These are phyloP conservation scores for Trypoxylus dichotomus DNA, from an alignment of 1,140 invertebrate species.

Conservation along the genomic window DNA sequence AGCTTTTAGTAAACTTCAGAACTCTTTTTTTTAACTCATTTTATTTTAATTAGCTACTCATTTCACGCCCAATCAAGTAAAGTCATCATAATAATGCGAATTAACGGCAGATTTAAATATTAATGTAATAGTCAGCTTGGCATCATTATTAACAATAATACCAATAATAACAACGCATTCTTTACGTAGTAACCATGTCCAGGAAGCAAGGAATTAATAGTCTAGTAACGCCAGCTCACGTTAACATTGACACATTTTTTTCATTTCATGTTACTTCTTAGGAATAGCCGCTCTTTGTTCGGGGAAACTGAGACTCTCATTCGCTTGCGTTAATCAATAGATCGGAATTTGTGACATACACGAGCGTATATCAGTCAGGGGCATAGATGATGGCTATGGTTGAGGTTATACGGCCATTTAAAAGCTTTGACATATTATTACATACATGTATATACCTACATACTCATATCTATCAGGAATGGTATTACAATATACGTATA, in stretches of 20 bases:
- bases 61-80: background rate
- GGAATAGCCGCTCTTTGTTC: background rate
- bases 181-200: background rate
- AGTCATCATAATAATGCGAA: background rate
- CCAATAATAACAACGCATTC: background rate
- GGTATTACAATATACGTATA: too few species aligned
- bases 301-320: background rate
- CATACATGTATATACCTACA: too few species aligned
- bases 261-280: background rate
- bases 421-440: background rate
- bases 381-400: background rate
- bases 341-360: slow-evolving; percentile 6
- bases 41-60: background rate
- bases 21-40: background rate
- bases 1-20: too few species aligned
- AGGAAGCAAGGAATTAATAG: background rate
- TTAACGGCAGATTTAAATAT: background rate
- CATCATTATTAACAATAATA: background rate
- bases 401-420: background rate
- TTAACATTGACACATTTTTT: slow-evolving; percentile 7
- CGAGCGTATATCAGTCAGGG: background rate
- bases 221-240: background rate
- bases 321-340: background rate
- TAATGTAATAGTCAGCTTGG: background rate
- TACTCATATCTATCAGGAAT: background rate